Base-by-base conservation (phyloP, 2,888 invertebrate species). In the Acanthosepion esculentum region DNA sequence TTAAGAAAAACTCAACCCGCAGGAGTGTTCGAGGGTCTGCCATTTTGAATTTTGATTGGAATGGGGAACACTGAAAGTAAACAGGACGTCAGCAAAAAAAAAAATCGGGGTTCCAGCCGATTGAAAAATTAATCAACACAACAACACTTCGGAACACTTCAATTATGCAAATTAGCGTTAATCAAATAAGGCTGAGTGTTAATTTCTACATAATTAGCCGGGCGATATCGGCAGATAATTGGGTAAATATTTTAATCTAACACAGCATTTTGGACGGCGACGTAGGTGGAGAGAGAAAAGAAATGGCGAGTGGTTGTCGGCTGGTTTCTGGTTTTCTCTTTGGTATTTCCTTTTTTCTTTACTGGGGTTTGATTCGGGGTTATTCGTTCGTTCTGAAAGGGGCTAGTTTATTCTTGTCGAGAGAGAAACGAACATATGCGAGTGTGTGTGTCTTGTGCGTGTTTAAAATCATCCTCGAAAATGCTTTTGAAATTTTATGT, bases 111-210 rank as follows among this genome's bases (percentile, higher is more conserved):
- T 78, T 78, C 78, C 78, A 78, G 78, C 78, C 78, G 78, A n/a
- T 78, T 78, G 78, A 78, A 78, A 78, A 78, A 78, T 78, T 78
- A 78, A 78, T 78, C 78, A 78, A 78, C 78, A 78, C 78, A 78
- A 78, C 78, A 78, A 78, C 78, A 78, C 78, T 78, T 78, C 33
- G n/a, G 78, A 78, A 78, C 78, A 78, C 78, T 78, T 78, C 78
- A 78, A 78, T 78, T 78, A 78, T 78, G 78, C n/a, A 78, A 78
- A 78, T 78, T 78, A 78, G n/a, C 78, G 78, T n/a, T 78, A 78
- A 78, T 78, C 78, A 78, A 78, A 78, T 78, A 78, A 78, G 78
- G 78, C 78, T 78, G n/a, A 78, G 78, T 78, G 78, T 78, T 78
- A 78, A 78, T 78, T 78, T 78, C n/a, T 78, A 78, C 78, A 78